These are phyloP conservation scores for Chorisops tibialis DNA, from an alignment of 2,888 invertebrate species.

Conservation along the genomic window DNA sequence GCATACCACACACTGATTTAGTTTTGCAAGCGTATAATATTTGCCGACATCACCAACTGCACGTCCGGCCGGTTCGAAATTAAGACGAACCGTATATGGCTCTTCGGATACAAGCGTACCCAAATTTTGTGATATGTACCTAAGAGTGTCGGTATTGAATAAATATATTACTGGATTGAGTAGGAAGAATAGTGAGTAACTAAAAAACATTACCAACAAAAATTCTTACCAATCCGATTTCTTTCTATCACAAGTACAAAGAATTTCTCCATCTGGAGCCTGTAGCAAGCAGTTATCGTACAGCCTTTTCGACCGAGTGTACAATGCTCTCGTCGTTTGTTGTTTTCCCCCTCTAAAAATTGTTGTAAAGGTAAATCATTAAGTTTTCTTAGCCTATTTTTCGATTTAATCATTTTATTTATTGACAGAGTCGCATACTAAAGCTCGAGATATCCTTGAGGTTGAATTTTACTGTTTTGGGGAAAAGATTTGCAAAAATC, in stretches of 20 bases:
- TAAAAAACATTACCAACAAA: constrained; percentile 9
- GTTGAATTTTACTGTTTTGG: no score
- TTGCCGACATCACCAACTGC: constrained; percentile 66
- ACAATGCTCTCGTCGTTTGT: constrained; percentile 16
- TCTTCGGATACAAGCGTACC: constrained; percentile 52
- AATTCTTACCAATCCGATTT: constrained; percentile 69
- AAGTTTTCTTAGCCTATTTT: no score
- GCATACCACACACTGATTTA: constrained; percentile 78
- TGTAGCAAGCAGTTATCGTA: constrained; percentile 75
- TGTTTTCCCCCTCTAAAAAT: constrained; percentile 20
- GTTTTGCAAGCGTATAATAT: constrained; percentile 68
- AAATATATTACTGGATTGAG: background rate
- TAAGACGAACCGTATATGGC: constrained; percentile 65
- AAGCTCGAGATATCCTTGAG: no score
- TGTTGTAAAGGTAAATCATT: no score
- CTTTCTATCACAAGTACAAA: constrained; percentile 71
- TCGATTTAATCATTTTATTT: no score
- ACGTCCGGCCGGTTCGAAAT: constrained; percentile 74
- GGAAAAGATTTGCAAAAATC: background rate
- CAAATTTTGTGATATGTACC: constrained; percentile 54
- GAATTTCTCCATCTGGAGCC: constrained; percentile 72
- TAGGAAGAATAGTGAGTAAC: background rate
- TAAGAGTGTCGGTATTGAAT: background rate
- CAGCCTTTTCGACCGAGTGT: constrained; percentile 61
- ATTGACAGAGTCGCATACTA: no score